These are phyloP conservation scores for Ceyx erithaca DNA, from an alignment of 2,797 vertebrate species.

Conservation along the genomic window DNA sequence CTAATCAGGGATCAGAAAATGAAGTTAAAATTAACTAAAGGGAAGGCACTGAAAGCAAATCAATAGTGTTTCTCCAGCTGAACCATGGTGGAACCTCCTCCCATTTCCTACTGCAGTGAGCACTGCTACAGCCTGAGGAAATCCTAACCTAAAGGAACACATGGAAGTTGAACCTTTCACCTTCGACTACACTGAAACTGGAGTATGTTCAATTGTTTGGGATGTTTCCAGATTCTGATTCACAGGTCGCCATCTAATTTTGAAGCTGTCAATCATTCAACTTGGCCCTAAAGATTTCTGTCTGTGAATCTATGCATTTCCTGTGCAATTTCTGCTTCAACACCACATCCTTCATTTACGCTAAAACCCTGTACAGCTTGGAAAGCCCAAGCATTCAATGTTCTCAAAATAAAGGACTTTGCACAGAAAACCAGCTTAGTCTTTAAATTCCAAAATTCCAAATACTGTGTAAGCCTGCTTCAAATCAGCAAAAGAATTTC, in stretches of 20 bases:
- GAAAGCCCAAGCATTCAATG: not conserved
- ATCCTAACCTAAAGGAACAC: not conserved
- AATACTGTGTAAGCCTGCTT: not conserved
- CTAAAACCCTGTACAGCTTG: not conserved
- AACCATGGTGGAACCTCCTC: constrained; percentile 4
- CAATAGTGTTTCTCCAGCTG: not conserved
- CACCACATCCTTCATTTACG: not conserved
- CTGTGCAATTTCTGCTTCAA: not conserved
- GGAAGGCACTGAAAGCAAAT: not conserved
- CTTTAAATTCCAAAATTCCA: not conserved
- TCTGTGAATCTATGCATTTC: not conserved
- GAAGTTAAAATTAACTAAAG: constrained; percentile 31
- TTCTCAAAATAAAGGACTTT: not conserved
- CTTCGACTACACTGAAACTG: not conserved
- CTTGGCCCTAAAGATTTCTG: not conserved
- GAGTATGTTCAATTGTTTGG: accelerated
- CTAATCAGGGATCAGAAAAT: constrained; percentile 44
- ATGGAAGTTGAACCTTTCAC: not conserved
- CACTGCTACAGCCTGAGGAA: not conserved
- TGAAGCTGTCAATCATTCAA: not conserved
- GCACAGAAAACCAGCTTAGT: not conserved
- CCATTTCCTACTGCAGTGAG: not conserved
- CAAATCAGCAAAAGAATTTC: constrained; percentile 22
- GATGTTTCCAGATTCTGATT: not conserved
- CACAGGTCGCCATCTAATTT: not conserved